A percentile compares a stretch with the other conserved stretches of the same genome.
phyloP scores from a whole-genome alignment of 2,797 vertebrate species.

The Parotocinclus haroldoi region DNA sequence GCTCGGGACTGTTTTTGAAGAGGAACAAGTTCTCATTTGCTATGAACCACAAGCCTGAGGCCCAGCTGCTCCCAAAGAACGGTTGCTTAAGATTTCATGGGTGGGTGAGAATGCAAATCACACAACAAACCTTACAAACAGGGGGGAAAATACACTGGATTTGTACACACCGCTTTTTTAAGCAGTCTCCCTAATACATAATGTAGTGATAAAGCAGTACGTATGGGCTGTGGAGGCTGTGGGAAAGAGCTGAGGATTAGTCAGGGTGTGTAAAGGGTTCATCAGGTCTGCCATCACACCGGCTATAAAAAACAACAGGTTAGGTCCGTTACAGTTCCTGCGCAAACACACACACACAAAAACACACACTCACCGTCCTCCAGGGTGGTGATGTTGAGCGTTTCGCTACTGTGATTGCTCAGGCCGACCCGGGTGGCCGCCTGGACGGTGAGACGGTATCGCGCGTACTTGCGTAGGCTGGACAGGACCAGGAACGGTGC shows the following conservation, averaged over 20 bases:
- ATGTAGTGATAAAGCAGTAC: too few species aligned
- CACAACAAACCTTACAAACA: slow-evolving; percentile 1
- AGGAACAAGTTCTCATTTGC: slow-evolving; percentile 60
- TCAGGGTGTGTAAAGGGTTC: background rate
- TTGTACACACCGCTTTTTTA: background rate
- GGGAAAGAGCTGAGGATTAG: background rate
- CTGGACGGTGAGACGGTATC: slow-evolving; percentile 68
- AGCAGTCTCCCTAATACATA: background rate
- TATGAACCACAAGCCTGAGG: slow-evolving; percentile 20
- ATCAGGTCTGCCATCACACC: background rate
- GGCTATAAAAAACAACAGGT: slow-evolving; percentile 16
- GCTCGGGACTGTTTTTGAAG: slow-evolving; percentile 81
- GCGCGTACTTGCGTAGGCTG: slow-evolving; percentile 72
- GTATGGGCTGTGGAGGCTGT: background rate
- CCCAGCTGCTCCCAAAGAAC: too few species aligned
- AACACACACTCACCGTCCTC: slow-evolving; percentile 72
- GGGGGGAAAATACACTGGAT: background rate
- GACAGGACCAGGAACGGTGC: slow-evolving; percentile 57
- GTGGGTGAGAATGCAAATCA: background rate
- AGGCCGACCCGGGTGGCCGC: slow-evolving; percentile 68
- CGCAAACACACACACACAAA: too few species aligned
- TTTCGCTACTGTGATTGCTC: slow-evolving; percentile 74
- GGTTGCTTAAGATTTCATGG: too few species aligned
- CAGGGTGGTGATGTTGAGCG: slow-evolving; percentile 77
- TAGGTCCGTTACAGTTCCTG: background rate